phyloP scores from a whole-genome alignment of 2,113 vertebrate species.

The Puffinus mauretanicus region DNA sequence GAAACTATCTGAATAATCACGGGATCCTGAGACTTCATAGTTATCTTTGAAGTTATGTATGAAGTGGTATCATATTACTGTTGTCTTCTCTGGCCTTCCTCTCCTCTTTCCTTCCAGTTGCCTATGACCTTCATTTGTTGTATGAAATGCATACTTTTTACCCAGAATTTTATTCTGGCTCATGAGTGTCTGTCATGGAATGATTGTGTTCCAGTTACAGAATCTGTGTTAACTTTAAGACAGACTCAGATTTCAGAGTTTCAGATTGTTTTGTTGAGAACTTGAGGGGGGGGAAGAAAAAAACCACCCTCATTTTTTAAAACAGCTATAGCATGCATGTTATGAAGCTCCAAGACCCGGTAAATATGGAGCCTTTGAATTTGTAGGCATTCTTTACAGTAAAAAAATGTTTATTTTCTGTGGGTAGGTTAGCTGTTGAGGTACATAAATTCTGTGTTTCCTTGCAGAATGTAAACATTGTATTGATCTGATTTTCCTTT shows the following conservation, averaged over 20 bases:
- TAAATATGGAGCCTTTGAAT: neutral
- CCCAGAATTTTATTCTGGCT: neutral
- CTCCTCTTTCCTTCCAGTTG: neutral
- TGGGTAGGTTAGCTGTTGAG: neutral
- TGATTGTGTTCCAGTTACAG: neutral
- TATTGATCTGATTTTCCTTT: neutral
- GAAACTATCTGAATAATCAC: neutral
- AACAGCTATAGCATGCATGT: neutral
- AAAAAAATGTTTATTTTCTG: neutral
- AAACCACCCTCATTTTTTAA: neutral
- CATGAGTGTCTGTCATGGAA: neutral
- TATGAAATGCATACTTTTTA: neutral
- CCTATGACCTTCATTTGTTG: neutral
- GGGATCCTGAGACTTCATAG: neutral
- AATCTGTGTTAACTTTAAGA: neutral
- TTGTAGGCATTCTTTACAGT: neutral
- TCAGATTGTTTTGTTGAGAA: neutral
- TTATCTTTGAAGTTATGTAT: neutral
- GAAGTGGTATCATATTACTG: fast-evolving
- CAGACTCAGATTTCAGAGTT: neutral
- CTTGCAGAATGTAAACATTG: neutral
- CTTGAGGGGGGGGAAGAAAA: neutral
- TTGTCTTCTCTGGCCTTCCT: neutral
- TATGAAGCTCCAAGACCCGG: neutral
- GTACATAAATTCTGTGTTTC: neutral